Base-by-base conservation (phyloP, 1,140 invertebrate genomes). In the Anagrus nilaparvatae region DNA sequence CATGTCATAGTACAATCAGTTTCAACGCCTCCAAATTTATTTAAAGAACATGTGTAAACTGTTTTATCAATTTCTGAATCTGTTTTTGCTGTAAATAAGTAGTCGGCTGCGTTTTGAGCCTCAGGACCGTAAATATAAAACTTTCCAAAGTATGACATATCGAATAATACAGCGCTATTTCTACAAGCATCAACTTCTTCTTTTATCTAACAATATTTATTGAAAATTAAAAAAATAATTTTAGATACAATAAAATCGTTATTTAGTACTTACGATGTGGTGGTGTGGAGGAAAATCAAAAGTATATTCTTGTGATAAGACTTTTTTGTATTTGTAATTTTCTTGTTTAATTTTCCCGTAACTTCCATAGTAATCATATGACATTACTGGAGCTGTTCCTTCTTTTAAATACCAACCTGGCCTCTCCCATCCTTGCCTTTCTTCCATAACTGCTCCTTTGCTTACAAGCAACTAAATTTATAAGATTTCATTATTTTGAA, bases 131-230 rank as follows among this genome's bases (percentile, higher is more conserved):
- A 79, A 35, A 93, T 61, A 55, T 85, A 87, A 56, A 85, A 79
- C 67, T 94, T 92, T 14, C 84, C 83, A 58, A 88, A 90, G 54
- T 88, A 88, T 3, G 87, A 89, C 66, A 89, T 76, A 54, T 92
- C 77, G 56, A 92, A 91, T n/a, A 91, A 59, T 0, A 79, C 85
- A 0, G 80, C 87, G 38, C 76, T 77, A 21, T 82, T 81, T 30
- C 88, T 70, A 49, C 85, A 87, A 2, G 80, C 75, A 5, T 81
- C 51, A 3, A 81, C 84, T 70, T 93, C 88, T 36, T 77, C 65
- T 8, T 77, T 76, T 19, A 93, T 87, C 86, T 91, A n/a, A n/a
- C n/a, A n/a, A n/a, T n/a, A n/a, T n/a, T n/a, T n/a, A n/a, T n/a
- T n/a, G n/a, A n/a, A n/a, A n/a, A n/a, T n/a, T n/a, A n/a, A n/a